phyloP scores from a whole-genome alignment of 2,113 vertebrate genomes.

The Bucco capensis region DNA sequence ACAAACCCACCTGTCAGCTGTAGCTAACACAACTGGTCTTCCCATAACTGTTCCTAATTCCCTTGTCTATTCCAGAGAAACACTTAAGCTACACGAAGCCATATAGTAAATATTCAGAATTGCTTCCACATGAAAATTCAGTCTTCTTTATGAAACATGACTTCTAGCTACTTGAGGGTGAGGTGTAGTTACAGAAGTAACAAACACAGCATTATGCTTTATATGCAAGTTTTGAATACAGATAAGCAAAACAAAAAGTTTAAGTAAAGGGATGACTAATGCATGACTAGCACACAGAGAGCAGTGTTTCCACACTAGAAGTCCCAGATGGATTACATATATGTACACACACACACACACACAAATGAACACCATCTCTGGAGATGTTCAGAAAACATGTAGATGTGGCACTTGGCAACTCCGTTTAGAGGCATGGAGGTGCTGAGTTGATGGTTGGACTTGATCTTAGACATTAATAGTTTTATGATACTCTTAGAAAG shows the following conservation, averaged over 20 bases:
- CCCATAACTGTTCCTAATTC: neutral
- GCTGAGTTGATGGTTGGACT: no score
- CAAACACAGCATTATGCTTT: neutral
- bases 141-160: neutral
- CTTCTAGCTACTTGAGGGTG: neutral
- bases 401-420: no score
- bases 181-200: neutral
- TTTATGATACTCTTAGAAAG: neutral
- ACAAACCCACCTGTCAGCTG: neutral
- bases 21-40: neutral
- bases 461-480: no score
- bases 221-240: neutral
- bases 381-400: no score
- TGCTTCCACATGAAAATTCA: neutral
- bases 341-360: neutral
- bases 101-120: neutral
- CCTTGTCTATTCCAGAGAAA: neutral
- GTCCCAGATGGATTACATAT: neutral
- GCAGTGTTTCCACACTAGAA: neutral
- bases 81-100: neutral
- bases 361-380: neutral
- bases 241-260: neutral
- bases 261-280: neutral
- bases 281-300: neutral
- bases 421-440: no score